Evolutionary conservation across 1,140 invertebrate genomes (phyloP).

Genomic region (Pteromalus puparum): DNA sequence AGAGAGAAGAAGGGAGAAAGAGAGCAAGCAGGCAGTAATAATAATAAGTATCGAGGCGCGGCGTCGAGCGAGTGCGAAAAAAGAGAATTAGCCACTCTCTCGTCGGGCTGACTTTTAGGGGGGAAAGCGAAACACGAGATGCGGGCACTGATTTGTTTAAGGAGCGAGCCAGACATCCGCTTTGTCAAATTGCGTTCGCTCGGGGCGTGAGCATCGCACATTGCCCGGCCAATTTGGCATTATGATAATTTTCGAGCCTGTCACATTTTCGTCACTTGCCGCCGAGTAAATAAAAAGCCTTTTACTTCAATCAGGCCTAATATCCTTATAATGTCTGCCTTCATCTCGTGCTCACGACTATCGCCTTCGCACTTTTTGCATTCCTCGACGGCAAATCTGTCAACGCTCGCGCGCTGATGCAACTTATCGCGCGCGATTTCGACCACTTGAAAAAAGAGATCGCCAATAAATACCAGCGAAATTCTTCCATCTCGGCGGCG

Average conservation of each 20-base stretch:
- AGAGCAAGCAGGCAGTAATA: neutral
- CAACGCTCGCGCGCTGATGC: conserved; percentile 1
- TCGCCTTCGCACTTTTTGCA: neutral
- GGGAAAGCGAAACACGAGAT: conserved; percentile 68
- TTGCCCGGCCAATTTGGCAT: conserved; percentile 70
- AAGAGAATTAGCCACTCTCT: conserved; percentile 28
- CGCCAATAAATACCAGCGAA: neutral
- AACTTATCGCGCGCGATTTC: conserved; percentile 25
- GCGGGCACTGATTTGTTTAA: conserved; percentile 75
- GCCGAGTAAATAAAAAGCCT: conserved; percentile 18
- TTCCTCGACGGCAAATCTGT: neutral
- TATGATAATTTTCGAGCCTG: conserved; percentile 67
- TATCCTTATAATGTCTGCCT: neutral
- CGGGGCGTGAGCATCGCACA: conserved; percentile 44
- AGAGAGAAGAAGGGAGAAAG: too few species aligned
- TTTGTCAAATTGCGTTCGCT: conserved; percentile 69
- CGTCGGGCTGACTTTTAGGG: conserved; percentile 48
- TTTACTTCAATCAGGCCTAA: conserved; percentile 22
- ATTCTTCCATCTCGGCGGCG: neutral
- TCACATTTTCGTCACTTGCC: conserved; percentile 59
- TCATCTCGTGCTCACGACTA: neutral
- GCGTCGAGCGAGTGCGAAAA: conserved; percentile 7
- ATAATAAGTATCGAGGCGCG: neutral
- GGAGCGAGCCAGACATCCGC: conserved; percentile 73
- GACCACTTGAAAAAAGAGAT: conserved; percentile 61